phyloP scores from a whole-genome alignment of 2,888 invertebrate genomes.

The Sepiola atlantica region DNA sequence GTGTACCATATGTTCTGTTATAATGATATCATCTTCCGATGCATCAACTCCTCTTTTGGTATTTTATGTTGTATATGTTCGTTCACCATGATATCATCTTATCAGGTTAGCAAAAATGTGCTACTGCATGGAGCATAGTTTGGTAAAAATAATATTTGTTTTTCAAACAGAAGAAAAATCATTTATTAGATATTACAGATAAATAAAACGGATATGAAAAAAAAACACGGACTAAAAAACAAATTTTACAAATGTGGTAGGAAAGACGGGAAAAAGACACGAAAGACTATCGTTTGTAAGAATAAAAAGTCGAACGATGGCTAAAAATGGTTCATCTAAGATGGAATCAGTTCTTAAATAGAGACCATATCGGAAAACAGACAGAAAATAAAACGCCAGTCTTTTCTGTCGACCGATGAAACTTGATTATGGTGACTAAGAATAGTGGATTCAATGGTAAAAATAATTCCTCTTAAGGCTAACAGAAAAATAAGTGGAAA shows the following conservation, averaged over 20 bases:
- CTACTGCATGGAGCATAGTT: too few species aligned
- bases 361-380: neutral
- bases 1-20: too few species aligned
- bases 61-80: too few species aligned
- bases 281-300: neutral
- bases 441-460: neutral
- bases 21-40: too few species aligned
- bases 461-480: neutral
- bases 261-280: neutral
- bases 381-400: neutral
- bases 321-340: neutral
- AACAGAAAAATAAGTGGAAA: neutral
- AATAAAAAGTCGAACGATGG: neutral
- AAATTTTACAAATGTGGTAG: neutral
- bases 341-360: neutral
- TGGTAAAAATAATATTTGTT: neutral
- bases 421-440: neutral
- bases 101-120: too few species aligned
- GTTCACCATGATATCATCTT: too few species aligned
- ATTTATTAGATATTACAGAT: neutral
- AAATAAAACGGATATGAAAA: neutral
- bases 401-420: neutral
- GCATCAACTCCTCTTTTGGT: too few species aligned
- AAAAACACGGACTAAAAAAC: neutral
- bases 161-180: neutral